Evolutionary conservation across 2,888 invertebrate genomes (phyloP), one percentile per base, ranked within the genome.

Genomic region (Epirrhoe alternata): DNA sequence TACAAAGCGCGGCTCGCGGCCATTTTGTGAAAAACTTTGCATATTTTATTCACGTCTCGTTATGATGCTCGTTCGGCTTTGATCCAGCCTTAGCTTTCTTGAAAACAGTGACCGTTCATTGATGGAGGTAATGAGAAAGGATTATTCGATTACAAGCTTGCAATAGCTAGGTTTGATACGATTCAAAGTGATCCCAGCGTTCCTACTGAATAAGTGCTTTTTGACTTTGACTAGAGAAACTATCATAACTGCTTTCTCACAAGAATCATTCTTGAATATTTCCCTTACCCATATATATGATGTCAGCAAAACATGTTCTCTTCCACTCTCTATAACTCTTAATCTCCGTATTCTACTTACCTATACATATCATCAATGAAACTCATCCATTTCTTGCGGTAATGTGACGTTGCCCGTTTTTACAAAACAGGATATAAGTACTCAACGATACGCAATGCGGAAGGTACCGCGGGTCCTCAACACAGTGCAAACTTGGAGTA

Each of bases 361-460:
- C 24, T 24, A 24, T 24, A 2, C 24, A 24, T 24, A 24, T 24
- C 7, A 7, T 8, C 8, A 35, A 35, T 35, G 12, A 42, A 12
- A 12, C 3, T 42, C 12, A 42, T 12, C 5, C 12, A 3, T 12
- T 12, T 12, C 3, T 12, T 12, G 30, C 57, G 16, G 57, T 50
- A 16, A 59, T 38, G 42, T 59, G 42, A 42, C 51, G 59, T 38
- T 24, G 5, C 1, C 17, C 30, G 51, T 6, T 14, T 59, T 35
- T 14, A 50, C n/a, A 1, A 49, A 51, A 51, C 10, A 14, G 66
- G 47, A 30, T 38, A 14, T 62, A 61, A 58, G 53, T 60, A 65
- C 52, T 50, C 55, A 51, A 35, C 42, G 51, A 51, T 59, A 71
- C 74, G 75, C 71, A 70, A 70, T 72, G 72, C 74, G 74, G 71